Evolutionary conservation across 2,888 invertebrate genomes (phyloP).

Genomic region (Eledona agricola): DNA sequence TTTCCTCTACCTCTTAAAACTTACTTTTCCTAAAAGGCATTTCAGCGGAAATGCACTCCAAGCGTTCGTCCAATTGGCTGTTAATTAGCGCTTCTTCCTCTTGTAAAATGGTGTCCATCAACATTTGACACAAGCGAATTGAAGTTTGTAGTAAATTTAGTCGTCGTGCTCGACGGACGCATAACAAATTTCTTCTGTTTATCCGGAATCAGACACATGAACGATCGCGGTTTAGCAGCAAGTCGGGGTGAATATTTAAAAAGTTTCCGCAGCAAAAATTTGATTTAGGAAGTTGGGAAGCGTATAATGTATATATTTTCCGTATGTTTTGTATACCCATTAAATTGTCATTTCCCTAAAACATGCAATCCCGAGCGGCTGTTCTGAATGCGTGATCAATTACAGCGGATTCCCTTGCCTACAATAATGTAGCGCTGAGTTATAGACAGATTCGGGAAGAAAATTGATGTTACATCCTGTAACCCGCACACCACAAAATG

Average conservation of each 20-base stretch:
- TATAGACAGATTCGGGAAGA: constrained; percentile 46
- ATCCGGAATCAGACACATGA: constrained; percentile 10
- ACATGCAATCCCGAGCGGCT: constrained; percentile 50
- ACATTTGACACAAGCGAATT: too few species aligned
- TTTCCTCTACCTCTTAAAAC: too few species aligned
- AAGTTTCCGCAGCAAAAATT: constrained; percentile 26
- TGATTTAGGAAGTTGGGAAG: constrained; percentile 28
- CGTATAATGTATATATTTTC: constrained; percentile 37
- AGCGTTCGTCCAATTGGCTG: too few species aligned
- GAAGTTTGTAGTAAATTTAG: too few species aligned
- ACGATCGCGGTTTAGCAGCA: constrained; percentile 10
- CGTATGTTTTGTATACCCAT: constrained; percentile 46
- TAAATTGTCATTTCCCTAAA: constrained; percentile 54
- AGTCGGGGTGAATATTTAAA: constrained; percentile 31
- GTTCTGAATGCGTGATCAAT: constrained; percentile 54
- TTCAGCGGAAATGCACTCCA: too few species aligned
- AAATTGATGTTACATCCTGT: constrained; percentile 42
- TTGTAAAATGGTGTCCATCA: too few species aligned
- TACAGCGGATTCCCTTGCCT: constrained; percentile 48
- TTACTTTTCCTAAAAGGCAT: too few species aligned
- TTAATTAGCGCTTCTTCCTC: too few species aligned
- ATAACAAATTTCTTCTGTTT: too few species aligned
- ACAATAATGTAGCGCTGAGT: constrained; percentile 50
- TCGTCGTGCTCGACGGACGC: too few species aligned
- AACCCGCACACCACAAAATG: constrained; percentile 22